Percentiles rank a stretch among this genome's conserved stretches.
Conservation (phyloP, 2,113 vertebrate species). For the Electrona antarctica region DNA sequence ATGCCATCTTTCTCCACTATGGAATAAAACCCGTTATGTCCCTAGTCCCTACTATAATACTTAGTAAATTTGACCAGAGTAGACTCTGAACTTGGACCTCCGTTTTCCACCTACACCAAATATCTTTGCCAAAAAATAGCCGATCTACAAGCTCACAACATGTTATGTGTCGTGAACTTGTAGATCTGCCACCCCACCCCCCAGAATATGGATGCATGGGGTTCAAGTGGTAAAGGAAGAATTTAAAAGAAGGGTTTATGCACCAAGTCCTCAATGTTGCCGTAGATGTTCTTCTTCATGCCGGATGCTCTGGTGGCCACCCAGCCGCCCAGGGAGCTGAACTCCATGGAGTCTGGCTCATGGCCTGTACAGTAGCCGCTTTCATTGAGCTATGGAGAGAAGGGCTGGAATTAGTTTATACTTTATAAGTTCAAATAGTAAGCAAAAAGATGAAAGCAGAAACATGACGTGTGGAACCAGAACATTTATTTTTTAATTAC, state of each 20-base stretch:
- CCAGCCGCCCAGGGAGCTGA: slow-evolving; percentile 97
- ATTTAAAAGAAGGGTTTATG: slow-evolving; percentile 24
- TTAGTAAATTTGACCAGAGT: too few species aligned
- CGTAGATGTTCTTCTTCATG: slow-evolving; percentile 99
- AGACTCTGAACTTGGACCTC: too few species aligned
- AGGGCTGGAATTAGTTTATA: slow-evolving; percentile 12
- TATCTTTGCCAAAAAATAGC: too few species aligned
- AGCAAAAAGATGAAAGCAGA: slow-evolving; percentile 27
- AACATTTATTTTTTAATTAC: slow-evolving; percentile 56
- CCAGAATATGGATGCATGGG: too few species aligned
- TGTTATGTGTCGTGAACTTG: too few species aligned
- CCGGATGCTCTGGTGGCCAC: slow-evolving; percentile 97
- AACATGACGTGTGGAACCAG: slow-evolving; percentile 27
- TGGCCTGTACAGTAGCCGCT: slow-evolving; percentile 97
- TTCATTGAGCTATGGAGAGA: slow-evolving; percentile 88
- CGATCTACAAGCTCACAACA: too few species aligned
- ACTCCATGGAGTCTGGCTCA: slow-evolving; percentile 98
- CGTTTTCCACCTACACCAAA: too few species aligned
- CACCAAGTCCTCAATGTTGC: slow-evolving; percentile 99
- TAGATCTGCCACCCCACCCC: too few species aligned
- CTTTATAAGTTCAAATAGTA: slow-evolving; percentile 3
- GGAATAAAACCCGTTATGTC: neutral
- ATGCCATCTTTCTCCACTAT: slow-evolving; percentile 27
- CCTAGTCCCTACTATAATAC: neutral
- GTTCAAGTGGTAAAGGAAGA: too few species aligned